A percentile compares a stretch with the other conserved stretches of the same genome.
Evolutionary conservation across 1,140 invertebrate species (phyloP).

Genomic region (Babylonia areolata): DNA sequence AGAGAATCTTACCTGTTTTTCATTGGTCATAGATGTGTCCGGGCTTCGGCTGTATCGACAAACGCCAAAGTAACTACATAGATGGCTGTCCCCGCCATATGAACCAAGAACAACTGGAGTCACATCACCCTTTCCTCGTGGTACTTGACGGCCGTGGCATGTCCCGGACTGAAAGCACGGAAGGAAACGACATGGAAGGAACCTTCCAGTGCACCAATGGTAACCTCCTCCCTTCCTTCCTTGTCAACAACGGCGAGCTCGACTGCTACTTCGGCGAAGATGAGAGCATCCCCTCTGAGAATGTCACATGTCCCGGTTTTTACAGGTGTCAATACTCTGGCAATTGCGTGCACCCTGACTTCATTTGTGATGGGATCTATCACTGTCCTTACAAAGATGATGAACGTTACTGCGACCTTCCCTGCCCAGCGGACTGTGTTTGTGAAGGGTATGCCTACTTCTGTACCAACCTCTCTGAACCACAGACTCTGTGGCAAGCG

Average conservation of each 20-base stretch:
- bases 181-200: not conserved
- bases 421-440: conserved; percentile 28
- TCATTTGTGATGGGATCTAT: conserved; percentile 35
- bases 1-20: too few relatives aligned
- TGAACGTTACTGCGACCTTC: conserved; percentile 32
- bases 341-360: conserved; percentile 27
- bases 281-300: not conserved
- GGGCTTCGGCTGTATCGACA: conserved; percentile 17
- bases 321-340: conserved; percentile 15
- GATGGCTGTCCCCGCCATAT: not conserved
- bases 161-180: not conserved
- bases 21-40: too few relatives aligned
- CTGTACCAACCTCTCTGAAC: not conserved
- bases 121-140: conserved; percentile 23
- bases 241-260: conserved; percentile 36
- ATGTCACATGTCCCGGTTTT: not conserved
- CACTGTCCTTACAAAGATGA: conserved; percentile 41
- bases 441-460: conserved; percentile 28
- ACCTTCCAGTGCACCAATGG: conserved; percentile 24
- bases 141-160: conserved; percentile 37
- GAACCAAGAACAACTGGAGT: too few relatives aligned
- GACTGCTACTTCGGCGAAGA: conserved; percentile 42
- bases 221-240: conserved; percentile 30
- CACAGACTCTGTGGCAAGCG: not conserved
- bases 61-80: not conserved